These are phyloP conservation scores for Meriones unguiculatus DNA, from an alignment of 2,113 vertebrate species.

Conservation along the genomic window DNA sequence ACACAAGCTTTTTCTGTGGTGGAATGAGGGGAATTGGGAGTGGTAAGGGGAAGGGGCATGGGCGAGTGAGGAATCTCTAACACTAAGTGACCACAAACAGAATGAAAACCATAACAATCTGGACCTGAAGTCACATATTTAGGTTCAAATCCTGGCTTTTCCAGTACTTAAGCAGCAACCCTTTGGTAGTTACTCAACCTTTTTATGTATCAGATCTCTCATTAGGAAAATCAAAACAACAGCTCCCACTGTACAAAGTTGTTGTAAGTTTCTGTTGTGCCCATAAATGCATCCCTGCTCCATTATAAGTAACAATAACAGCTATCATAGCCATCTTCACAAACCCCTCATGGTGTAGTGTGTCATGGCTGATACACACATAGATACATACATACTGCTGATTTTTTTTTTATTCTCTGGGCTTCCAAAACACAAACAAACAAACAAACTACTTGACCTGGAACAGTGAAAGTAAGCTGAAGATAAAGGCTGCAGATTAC, in stretches of 20 bases:
- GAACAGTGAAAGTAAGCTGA: not conserved
- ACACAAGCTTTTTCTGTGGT: not conserved
- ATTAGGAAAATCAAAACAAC: not conserved
- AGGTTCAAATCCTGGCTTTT: constrained; percentile 14
- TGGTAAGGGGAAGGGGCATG: not conserved
- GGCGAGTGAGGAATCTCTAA: not conserved
- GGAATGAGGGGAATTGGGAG: not conserved
- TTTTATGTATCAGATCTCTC: not conserved
- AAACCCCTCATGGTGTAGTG: not conserved
- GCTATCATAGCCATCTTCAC: not conserved
- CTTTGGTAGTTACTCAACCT: not conserved
- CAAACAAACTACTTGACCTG: constrained; percentile 2
- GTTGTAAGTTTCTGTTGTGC: not conserved
- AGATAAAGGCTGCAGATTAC: not conserved
- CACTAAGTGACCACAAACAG: not conserved
- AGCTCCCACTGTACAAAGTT: not conserved
- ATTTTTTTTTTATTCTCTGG: not conserved
- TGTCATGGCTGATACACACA: not conserved
- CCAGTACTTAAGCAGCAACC: not conserved
- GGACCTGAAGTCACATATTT: not conserved
- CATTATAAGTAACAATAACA: not conserved
- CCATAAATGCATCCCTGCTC: not conserved
- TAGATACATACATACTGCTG: too few relatives aligned
- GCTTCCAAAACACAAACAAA: not conserved
- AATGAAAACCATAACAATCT: not conserved